Evolutionary conservation across 2,113 vertebrate genomes (phyloP), one percentile per base, ranked within the genome.

Genomic region (Lepus americanus): DNA sequence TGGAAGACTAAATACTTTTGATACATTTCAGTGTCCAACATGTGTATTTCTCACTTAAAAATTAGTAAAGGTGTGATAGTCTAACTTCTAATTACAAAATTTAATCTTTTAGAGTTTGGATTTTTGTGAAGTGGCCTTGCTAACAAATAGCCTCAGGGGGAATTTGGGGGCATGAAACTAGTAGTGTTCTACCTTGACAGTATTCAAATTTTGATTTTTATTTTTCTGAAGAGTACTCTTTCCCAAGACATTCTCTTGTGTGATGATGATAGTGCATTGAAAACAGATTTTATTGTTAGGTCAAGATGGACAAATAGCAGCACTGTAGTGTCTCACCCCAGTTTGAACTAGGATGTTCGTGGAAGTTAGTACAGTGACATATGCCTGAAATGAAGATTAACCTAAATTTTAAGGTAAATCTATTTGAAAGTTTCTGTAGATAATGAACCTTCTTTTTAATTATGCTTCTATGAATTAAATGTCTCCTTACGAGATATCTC

Each of bases 311-410:
- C 77, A 87, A 78, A 44, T 76, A 80, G 16, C 74, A 87, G 77
- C 51, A 53, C 13, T 55, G 1, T 27, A 80, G 59, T 44, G 7
- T 90, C 64, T 70, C 61, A 20, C 27, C 51, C n/a, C 36, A 59
- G 77, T 96, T 89, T 89, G 53, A 95, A 93, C 19, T 84, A 67
- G 63, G 25, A 17, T 73, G 3, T 69, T 55, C 31, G 80, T 63
- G 20, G 64, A 64, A 79, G 67, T 92, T 92, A 82, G 6, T 44
- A 36, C 25, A 85, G 29, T 93, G 59, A 59, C 39, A 66, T 36
- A n/a, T 59, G 29, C 73, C 49, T 94, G 85, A 91, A 89, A 72
- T 89, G 55, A 79, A 96, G 85, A 80, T n/a, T 82, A 84, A 66
- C 36, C 55, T 79, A 87, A 73, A 51, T 78, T 86, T 80, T 84